Percentiles rank a stretch among this genome's conserved stretches.
These are phyloP conservation scores for Morone saxatilis DNA, from an alignment of 2,113 vertebrate species.

Conservation along the genomic window DNA sequence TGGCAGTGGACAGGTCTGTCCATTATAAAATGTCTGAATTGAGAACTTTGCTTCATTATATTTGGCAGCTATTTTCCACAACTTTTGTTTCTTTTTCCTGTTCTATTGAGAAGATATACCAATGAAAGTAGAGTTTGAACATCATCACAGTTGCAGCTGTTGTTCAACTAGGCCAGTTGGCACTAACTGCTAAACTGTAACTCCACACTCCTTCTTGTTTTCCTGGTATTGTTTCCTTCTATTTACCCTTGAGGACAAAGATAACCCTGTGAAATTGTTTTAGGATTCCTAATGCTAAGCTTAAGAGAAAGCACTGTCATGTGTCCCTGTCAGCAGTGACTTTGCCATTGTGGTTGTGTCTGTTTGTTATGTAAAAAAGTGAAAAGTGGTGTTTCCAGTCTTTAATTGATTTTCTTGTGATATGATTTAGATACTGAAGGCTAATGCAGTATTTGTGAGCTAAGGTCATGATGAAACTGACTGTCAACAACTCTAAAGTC, in stretches of 20 bases:
- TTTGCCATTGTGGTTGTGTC: neutral
- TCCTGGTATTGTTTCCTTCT: slow-evolving; percentile 54
- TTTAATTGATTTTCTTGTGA: neutral
- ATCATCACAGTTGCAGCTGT: slow-evolving; percentile 37
- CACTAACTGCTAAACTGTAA: slow-evolving; percentile 35
- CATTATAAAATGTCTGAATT: neutral
- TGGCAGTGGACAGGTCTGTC: no score
- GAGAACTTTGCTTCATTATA: neutral
- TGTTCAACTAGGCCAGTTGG: neutral
- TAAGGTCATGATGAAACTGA: no score
- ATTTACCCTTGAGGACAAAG: slow-evolving; percentile 75
- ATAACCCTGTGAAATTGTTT: slow-evolving; percentile 78
- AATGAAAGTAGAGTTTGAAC: neutral
- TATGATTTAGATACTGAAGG: neutral
- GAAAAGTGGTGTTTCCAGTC: neutral
- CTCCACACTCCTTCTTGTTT: slow-evolving; percentile 50
- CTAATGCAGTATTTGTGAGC: no score
- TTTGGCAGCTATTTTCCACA: no score
- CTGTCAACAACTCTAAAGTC: neutral
- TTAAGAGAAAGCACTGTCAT: slow-evolving; percentile 21
- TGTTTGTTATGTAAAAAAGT: no score
- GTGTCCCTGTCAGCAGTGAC: slow-evolving; percentile 8
- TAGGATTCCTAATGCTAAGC: slow-evolving; percentile 46
- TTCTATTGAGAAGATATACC: neutral
- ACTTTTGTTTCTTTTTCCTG: no score